Conservation (phyloP, 2,888 invertebrate genomes). For the Nomada hirtipes region DNA sequence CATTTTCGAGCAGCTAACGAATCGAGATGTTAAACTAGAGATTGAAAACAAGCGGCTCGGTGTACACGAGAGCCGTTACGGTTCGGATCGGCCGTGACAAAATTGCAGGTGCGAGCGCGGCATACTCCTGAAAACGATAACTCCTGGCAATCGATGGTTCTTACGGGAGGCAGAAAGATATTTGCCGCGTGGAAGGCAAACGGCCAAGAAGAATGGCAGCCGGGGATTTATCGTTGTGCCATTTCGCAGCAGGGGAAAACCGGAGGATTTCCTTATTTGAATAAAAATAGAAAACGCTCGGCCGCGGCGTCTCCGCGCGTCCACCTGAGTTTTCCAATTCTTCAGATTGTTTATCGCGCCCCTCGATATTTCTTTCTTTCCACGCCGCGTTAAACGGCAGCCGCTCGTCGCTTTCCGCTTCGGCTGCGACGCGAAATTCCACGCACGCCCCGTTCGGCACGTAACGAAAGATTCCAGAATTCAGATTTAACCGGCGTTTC, state of each 20-base stretch:
- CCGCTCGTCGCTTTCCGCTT: background rate
- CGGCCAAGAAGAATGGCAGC: no score
- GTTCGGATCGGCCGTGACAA: slow-evolving; percentile 3
- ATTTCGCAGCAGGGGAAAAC: no score
- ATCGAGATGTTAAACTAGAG: background rate
- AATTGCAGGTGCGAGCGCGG: background rate
- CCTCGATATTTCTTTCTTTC: background rate
- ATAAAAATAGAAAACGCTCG: no score
- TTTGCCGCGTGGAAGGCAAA: background rate
- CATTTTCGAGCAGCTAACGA: background rate
- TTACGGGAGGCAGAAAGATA: background rate
- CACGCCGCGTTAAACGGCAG: background rate
- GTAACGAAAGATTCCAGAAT: slow-evolving; percentile 40
- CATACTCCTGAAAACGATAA: background rate
- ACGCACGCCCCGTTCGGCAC: slow-evolving; percentile 36
- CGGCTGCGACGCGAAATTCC: slow-evolving; percentile 19
- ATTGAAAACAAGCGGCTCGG: no score
- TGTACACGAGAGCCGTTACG: background rate
- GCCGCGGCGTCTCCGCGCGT: no score
- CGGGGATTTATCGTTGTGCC: no score
- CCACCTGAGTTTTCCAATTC: no score
- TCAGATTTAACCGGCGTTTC: slow-evolving; percentile 9
- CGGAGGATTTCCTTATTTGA: no score
- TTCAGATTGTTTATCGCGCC: no score
- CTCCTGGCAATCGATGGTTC: no score